Percentiles rank a stretch among this genome's conserved stretches.
phyloP scores from a whole-genome alignment of 2,113 vertebrate genomes.

The Solea senegalensis region DNA sequence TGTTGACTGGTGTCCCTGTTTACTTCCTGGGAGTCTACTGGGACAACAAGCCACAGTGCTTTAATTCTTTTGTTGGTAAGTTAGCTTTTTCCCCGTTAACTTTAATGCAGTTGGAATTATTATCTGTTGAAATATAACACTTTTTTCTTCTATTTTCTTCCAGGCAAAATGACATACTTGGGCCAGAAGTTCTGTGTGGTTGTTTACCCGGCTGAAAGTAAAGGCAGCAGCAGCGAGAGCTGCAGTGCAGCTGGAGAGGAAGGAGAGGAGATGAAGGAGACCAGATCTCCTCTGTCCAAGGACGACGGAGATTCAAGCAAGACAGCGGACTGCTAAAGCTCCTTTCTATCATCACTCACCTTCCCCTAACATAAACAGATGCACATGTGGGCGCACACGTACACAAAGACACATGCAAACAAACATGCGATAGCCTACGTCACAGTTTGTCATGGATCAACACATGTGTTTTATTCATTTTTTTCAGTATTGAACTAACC shows the following conservation, averaged over 20 bases:
- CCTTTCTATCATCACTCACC: background rate
- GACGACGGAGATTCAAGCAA: conserved; percentile 64
- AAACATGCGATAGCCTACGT: background rate
- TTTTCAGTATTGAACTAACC: conserved; percentile 24
- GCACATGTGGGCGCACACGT: conserved; percentile 9
- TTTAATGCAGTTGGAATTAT: background rate
- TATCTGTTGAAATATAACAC: too few species aligned
- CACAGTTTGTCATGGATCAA: conserved; percentile 24
- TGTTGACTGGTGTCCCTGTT: conserved; percentile 91
- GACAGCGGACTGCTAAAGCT: conserved; percentile 70
- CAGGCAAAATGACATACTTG: conserved; percentile 86
- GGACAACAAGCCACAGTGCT: conserved; percentile 89
- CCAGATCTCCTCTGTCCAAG: conserved; percentile 72
- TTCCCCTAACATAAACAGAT: conserved; percentile 26
- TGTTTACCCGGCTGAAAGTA: conserved; percentile 81
- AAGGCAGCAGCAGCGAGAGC: background rate
- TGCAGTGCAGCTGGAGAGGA: conserved; percentile 46
- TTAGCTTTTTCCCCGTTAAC: background rate
- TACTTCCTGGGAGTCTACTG: conserved; percentile 93
- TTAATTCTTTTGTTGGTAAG: conserved; percentile 85
- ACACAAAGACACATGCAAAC: conserved; percentile 37
- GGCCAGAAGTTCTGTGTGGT: conserved; percentile 91
- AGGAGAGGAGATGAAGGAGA: conserved; percentile 78
- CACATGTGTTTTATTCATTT: conserved; percentile 14
- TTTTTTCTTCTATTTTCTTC: background rate